phyloP scores from a whole-genome alignment of 53 echinoderm and acorn worm genomes.

The Pentamera pediparva region DNA sequence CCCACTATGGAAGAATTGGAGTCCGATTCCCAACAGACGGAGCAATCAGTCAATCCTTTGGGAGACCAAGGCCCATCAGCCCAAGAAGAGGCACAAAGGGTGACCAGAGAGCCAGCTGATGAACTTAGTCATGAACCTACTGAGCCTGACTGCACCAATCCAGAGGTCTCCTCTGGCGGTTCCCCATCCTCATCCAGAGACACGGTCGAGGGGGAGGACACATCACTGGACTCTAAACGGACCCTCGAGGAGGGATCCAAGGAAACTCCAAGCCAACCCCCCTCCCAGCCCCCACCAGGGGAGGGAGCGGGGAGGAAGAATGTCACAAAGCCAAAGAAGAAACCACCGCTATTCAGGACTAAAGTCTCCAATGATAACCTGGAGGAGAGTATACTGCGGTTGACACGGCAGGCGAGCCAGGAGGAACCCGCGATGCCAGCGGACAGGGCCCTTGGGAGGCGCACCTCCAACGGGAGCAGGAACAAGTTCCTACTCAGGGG shows the following conservation, averaged over 20 bases:
- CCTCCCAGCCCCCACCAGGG: background rate
- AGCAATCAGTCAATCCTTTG: background rate
- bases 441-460: slow-evolving; percentile 38
- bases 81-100: too few species aligned
- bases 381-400: slow-evolving; percentile 30
- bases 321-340: slow-evolving; percentile 18
- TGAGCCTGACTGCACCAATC: too few species aligned
- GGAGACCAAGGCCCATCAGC: background rate
- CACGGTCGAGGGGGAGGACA: background rate
- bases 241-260: background rate
- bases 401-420: slow-evolving; percentile 76
- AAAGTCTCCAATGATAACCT: slow-evolving; percentile 36
- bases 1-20: slow-evolving; percentile 25
- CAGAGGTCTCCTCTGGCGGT: too few species aligned
- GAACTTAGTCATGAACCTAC: too few species aligned
- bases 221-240: background rate
- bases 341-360: slow-evolving; percentile 21
- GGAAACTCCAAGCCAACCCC: background rate
- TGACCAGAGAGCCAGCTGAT: too few species aligned
- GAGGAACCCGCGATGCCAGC: slow-evolving; percentile 57
- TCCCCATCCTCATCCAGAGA: background rate
- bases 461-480: slow-evolving; percentile 59
- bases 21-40: slow-evolving; percentile 3
- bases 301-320: background rate
- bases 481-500: slow-evolving; percentile 70